Evolutionary conservation across 2,888 invertebrate species (phyloP).

Genomic region (Ischnus inquisitorius): DNA sequence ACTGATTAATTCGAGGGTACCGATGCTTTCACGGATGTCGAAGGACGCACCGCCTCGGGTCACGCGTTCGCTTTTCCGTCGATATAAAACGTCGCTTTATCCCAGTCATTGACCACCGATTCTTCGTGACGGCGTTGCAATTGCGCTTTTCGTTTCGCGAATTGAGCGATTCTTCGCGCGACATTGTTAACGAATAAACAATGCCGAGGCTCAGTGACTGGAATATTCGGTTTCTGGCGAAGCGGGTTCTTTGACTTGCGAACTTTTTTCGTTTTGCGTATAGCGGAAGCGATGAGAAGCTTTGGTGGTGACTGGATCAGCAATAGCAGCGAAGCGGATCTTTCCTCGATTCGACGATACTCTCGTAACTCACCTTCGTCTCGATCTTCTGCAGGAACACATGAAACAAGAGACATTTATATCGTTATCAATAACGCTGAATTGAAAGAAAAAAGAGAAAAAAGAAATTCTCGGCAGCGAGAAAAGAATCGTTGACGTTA

Average conservation of each 20-base stretch:
- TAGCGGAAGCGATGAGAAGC: constrained; percentile 1
- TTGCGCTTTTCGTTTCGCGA: neutral
- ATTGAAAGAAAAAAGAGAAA: constrained; percentile 23
- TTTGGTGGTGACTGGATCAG: constrained; percentile 11
- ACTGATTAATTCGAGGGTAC: constrained; percentile 60
- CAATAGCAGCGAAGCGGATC: constrained; percentile 61
- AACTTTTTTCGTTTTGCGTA: constrained; percentile 5
- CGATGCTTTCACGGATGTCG: constrained; percentile 58
- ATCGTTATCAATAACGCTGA: neutral
- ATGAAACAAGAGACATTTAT: constrained; percentile 72
- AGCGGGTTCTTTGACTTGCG: neutral
- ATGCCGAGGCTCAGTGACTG: neutral
- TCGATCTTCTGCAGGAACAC: constrained; percentile 81
- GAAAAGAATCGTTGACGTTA: neutral
- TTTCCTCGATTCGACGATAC: constrained; percentile 44
- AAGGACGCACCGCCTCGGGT: constrained; percentile 23
- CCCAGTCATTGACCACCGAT: neutral
- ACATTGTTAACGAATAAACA: neutral
- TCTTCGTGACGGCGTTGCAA: neutral
- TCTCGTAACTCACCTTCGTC: constrained; percentile 81
- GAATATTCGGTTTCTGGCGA: neutral
- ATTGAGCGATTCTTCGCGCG: neutral
- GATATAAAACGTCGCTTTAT: neutral
- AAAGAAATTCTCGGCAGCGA: constrained; percentile 7
- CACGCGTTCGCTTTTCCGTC: constrained; percentile 28